These are phyloP conservation scores for Leucoraja ocellata DNA, from an alignment of 2,797 vertebrate genomes.

Conservation along the genomic window DNA sequence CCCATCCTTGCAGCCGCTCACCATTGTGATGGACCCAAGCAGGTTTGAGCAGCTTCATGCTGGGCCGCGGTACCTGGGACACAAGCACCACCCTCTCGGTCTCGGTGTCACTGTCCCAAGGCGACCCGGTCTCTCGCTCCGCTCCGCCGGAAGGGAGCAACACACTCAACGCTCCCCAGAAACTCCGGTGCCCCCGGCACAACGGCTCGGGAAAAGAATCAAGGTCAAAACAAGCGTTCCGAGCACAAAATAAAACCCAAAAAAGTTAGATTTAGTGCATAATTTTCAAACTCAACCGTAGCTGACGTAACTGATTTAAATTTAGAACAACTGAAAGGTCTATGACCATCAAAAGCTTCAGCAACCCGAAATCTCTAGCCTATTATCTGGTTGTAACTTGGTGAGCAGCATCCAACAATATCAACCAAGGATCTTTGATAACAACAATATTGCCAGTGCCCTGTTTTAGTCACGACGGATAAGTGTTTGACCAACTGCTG, in stretches of 20 bases:
- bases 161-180: constrained; percentile 45
- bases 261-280: neutral
- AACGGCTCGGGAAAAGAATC: neutral
- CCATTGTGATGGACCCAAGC: constrained; percentile 95
- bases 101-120: constrained; percentile 42
- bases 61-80: constrained; percentile 41
- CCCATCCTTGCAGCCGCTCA: constrained; percentile 52
- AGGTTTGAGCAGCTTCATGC: constrained; percentile 91
- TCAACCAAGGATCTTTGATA: neutral
- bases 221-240: constrained; percentile 7
- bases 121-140: constrained; percentile 46
- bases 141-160: constrained; percentile 45
- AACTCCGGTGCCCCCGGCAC: neutral
- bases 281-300: neutral
- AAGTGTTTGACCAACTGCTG: neutral
- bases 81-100: constrained; percentile 40
- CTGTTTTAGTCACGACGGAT: too few relatives aligned
- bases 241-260: neutral
- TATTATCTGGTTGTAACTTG: neutral
- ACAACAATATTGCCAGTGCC: neutral
- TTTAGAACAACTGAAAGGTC: neutral
- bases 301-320: neutral
- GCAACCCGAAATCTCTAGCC: neutral
- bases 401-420: neutral
- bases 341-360: neutral